Evolutionary conservation across 2,113 vertebrate species (phyloP).

Genomic region (Cynoglossus semilaevis): DNA sequence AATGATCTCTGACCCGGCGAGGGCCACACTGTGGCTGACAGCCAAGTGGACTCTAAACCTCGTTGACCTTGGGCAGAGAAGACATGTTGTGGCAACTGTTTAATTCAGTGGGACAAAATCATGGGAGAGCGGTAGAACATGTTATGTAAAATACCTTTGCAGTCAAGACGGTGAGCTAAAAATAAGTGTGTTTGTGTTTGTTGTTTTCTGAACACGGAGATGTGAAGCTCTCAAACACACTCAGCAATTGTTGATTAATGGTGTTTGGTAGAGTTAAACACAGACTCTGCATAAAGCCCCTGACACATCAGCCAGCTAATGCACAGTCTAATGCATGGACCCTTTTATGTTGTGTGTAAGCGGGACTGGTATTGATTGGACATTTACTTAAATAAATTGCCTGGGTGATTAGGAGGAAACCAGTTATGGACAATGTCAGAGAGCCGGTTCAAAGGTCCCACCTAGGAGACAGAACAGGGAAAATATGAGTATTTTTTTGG

Average conservation of each 20-base stretch:
- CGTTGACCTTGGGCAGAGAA: conserved; percentile 4
- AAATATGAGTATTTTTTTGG: background rate
- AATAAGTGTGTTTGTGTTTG: conserved; percentile 11
- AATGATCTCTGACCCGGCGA: conserved; percentile 41
- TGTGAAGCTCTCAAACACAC: conserved; percentile 10
- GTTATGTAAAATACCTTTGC: conserved; percentile 6
- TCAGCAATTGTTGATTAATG: conserved; percentile 46
- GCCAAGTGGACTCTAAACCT: conserved; percentile 33
- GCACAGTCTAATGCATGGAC: conserved; percentile 59
- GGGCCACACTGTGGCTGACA: conserved; percentile 43
- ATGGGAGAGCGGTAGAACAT: conserved; percentile 7
- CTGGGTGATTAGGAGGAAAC: conserved; percentile 52
- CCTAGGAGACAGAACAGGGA: background rate
- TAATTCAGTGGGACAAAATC: conserved; percentile 48
- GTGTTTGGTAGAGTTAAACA: conserved; percentile 58
- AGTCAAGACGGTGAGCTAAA: conserved; percentile 21
- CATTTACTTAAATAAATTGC: conserved; percentile 72
- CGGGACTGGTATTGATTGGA: conserved; percentile 65
- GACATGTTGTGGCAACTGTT: conserved; percentile 26
- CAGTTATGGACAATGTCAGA: conserved; percentile 40
- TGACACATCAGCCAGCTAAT: conserved; percentile 59
- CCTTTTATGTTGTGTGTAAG: conserved; percentile 60
- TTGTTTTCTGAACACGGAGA: conserved; percentile 23
- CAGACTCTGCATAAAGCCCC: conserved; percentile 36
- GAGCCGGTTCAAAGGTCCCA: conserved; percentile 7